Evolutionary conservation across 2,797 vertebrate genomes (phyloP).

Genomic region (Myripristis jacobus): DNA sequence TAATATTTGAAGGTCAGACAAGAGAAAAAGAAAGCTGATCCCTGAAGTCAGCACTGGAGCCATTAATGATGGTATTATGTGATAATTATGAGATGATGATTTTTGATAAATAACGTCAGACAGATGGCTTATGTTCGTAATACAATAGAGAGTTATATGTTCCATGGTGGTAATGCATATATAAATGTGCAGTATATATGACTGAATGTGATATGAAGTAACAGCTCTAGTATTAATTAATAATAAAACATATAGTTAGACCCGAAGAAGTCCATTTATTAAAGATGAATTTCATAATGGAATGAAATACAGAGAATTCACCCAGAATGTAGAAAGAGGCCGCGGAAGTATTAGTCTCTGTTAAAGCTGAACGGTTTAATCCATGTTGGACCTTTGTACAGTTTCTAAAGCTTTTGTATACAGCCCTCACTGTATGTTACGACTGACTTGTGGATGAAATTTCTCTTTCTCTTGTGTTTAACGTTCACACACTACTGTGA

Average conservation of each 20-base stretch:
- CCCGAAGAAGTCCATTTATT: neutral
- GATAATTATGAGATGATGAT: neutral
- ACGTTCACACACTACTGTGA: constrained; percentile 30
- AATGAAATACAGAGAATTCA: neutral
- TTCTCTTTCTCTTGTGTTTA: neutral
- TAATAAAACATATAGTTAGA: neutral
- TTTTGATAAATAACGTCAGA: neutral
- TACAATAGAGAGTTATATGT: neutral
- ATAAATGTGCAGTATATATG: neutral
- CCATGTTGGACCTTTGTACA: neutral
- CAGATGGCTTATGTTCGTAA: constrained; percentile 27
- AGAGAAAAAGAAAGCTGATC: neutral
- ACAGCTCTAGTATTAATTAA: neutral
- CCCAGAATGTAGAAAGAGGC: constrained; percentile 20
- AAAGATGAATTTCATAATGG: constrained; percentile 1
- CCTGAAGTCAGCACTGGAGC: neutral
- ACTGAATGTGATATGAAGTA: constrained; percentile 6
- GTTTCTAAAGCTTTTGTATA: constrained; percentile 26
- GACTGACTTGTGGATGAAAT: constrained; percentile 1
- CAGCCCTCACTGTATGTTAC: neutral
- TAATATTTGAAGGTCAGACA: neutral
- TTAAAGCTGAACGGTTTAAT: neutral
- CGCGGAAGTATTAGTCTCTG: neutral
- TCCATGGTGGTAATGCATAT: neutral
- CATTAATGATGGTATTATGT: neutral